A percentile compares a stretch with the other conserved stretches of the same genome.
phyloP scores from a whole-genome alignment of 1,140 invertebrate genomes.

The Heliconius congener region DNA sequence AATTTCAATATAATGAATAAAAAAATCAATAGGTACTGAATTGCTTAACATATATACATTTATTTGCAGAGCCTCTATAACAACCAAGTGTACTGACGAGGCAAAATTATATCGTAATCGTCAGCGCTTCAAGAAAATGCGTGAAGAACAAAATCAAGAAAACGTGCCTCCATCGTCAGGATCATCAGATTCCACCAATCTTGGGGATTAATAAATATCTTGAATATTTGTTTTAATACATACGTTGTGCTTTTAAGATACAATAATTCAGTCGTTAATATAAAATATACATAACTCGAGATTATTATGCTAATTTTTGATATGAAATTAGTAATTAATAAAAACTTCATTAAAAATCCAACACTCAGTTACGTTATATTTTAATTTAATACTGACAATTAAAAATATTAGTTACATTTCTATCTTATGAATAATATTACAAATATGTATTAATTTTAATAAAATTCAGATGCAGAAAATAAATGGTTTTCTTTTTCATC shows the following conservation, averaged over 20 bases:
- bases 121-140: slow-evolving; percentile 41
- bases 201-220: slow-evolving; percentile 26
- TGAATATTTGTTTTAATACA: not conserved
- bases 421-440: not conserved
- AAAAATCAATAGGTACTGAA: too few relatives aligned
- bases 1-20: too few relatives aligned
- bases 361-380: not conserved
- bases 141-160: slow-evolving; percentile 48
- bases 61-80: slow-evolving; percentile 72
- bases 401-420: not conserved
- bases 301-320: not conserved
- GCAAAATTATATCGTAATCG: slow-evolving; percentile 71
- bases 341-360: not conserved
- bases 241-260: not conserved
- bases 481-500: too few relatives aligned
- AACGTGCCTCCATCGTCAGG: slow-evolving; percentile 44
- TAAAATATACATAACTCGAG: not conserved
- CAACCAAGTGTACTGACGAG: slow-evolving; percentile 83
- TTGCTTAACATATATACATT: too few relatives aligned
- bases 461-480: too few relatives aligned
- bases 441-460: too few relatives aligned
- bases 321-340: not conserved
- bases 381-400: not conserved
- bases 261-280: not conserved
- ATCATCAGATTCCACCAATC: slow-evolving; percentile 43